Base-by-base conservation (phyloP, 1,140 invertebrate species). In the Neodiprion fabricii region DNA sequence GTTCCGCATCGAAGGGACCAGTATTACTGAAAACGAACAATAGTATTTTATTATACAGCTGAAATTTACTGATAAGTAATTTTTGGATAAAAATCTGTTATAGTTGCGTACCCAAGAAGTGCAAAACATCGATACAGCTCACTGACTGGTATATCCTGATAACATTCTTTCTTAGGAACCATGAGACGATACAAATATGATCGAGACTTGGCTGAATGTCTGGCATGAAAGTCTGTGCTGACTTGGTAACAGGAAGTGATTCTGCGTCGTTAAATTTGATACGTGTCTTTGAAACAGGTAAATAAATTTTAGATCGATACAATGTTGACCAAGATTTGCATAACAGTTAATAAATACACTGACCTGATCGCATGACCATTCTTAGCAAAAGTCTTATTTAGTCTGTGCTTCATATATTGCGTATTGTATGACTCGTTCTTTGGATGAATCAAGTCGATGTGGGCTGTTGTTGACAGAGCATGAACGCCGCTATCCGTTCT, bases 1-100 rank as follows among this genome's bases (percentile, higher is more conserved):
- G 88, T 53, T 92, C 89, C 12, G 92, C 85, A 80, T 93, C 89
- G 78, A 94, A 93, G 47, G 53, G 8, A 14, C 3, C n/a, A 11
- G 3, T 61, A 5, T 17, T 61, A 9, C 28, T 40, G 28, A 40
- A 40, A 40, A 40, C 5, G 28, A 1, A 40, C 28, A 40, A 5
- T 40, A 40, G 28, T 40, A 40, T 40, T 40, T 3, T 40, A 3
- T 40, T 40, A 40, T 40, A 40, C 28, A 40, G 28, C 28, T 40
- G 28, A 40, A 17, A 40, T 40, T 40, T 40, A 40, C 2, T 40
- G n/a, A 61, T 61, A 14, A 61, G n/a, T 14, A 4, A 61, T 61
- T 61, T 12, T 9, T 14, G n/a, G n/a, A 14, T 8, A 3, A 61
- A 61, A 12, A 8, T 9, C 11, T 61, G 11, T 12, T 61, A 61